phyloP scores from a whole-genome alignment of 2,797 vertebrate genomes.

The Hoplostethus atlanticus region DNA sequence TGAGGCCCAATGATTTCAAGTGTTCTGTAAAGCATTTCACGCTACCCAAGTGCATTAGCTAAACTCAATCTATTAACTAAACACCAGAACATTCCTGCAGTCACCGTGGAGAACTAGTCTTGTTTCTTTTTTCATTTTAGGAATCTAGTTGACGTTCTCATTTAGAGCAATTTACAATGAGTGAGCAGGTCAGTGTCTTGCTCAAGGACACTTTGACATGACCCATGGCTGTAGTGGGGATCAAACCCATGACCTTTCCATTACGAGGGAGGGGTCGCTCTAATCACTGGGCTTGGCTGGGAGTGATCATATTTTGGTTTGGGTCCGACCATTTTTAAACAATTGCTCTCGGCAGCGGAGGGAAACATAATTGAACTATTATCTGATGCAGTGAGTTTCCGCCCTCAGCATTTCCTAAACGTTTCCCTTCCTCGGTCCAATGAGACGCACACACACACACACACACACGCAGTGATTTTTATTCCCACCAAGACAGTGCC shows the following conservation, averaged over 20 bases:
- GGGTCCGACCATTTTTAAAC: constrained; percentile 39
- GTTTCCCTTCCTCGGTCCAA: constrained; percentile 29
- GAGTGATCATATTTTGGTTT: too few species aligned
- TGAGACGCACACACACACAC: constrained; percentile 5
- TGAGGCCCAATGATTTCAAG: too few species aligned
- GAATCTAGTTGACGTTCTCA: too few species aligned
- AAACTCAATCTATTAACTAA: too few species aligned
- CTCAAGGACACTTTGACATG: neutral
- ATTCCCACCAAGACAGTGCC: constrained; percentile 67
- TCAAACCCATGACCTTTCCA: too few species aligned
- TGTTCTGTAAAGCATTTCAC: too few species aligned
- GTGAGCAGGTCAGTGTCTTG: neutral
- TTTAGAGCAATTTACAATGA: neutral
- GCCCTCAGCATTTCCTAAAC: constrained; percentile 51
- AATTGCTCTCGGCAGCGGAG: constrained; percentile 38
- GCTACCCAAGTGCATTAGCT: too few species aligned
- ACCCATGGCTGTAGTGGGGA: too few species aligned
- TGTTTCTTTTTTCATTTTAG: too few species aligned
- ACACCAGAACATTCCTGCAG: too few species aligned
- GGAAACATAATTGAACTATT: constrained; percentile 60
- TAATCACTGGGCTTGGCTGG: neutral
- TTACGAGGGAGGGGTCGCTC: too few species aligned
- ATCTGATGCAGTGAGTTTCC: constrained; percentile 40
- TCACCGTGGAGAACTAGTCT: too few species aligned
- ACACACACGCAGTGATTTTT: constrained; percentile 45